Percentiles rank a stretch among this genome's conserved stretches.
phyloP scores from a whole-genome alignment of 2,888 invertebrate genomes.

The Cartodere bifasciata region DNA sequence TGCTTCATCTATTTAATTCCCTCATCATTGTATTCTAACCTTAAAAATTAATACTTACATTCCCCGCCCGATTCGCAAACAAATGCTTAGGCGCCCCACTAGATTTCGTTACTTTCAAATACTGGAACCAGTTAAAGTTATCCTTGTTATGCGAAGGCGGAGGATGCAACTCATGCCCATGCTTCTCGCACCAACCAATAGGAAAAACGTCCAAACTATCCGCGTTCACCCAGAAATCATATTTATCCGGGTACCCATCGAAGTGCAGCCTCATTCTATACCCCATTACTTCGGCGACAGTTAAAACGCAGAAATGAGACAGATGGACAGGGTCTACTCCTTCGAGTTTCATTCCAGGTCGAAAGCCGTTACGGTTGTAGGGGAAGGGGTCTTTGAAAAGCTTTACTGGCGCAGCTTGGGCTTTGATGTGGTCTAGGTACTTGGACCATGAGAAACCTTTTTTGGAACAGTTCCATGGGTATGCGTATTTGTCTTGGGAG shows the following conservation, averaged over 20 bases:
- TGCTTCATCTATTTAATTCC: too few species aligned
- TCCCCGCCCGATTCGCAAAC: constrained; percentile 56
- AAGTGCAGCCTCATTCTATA: constrained; percentile 79
- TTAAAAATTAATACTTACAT: constrained; percentile 35
- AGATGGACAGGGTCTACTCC: constrained; percentile 90
- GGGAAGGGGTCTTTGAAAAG: constrained; percentile 72
- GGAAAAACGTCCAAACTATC: constrained; percentile 88
- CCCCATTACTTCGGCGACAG: constrained; percentile 70
- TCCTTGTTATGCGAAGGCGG: constrained; percentile 53
- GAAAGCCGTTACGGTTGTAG: constrained; percentile 59
- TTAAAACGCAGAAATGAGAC: constrained; percentile 76
- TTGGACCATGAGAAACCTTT: constrained; percentile 67
- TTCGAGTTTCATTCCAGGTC: constrained; percentile 81
- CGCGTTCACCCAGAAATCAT: constrained; percentile 90
- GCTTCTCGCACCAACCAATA: constrained; percentile 85
- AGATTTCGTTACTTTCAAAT: constrained; percentile 62
- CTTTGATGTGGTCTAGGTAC: constrained; percentile 60
- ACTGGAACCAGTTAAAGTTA: constrained; percentile 73
- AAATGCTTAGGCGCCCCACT: constrained; percentile 66
- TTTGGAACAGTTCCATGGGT: constrained; percentile 59
- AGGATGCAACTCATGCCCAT: constrained; percentile 62
- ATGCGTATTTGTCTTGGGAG: constrained; percentile 35
- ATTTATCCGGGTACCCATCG: constrained; percentile 78
- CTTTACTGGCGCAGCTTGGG: constrained; percentile 61
- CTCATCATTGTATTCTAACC: background rate